These are phyloP conservation scores for Halcyon badia DNA, from an alignment of 2,797 vertebrate genomes.

Conservation along the genomic window DNA sequence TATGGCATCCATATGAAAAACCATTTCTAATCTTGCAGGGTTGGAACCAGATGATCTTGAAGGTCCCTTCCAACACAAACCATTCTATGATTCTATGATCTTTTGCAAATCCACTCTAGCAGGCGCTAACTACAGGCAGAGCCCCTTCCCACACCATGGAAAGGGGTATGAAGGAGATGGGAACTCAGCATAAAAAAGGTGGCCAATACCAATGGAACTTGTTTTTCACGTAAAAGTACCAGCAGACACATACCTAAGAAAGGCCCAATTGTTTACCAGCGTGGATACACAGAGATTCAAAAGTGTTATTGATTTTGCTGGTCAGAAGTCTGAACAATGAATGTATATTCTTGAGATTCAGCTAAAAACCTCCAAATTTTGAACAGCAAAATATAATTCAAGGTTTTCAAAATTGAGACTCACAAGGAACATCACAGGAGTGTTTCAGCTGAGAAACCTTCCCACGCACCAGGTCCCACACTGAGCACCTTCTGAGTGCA, in stretches of 20 bases:
- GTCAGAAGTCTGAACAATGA: neutral
- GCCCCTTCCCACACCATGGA: neutral
- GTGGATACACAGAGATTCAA: neutral
- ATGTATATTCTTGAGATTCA: neutral
- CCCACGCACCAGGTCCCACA: rapidly evolving
- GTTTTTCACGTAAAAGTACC: neutral
- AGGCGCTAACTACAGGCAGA: neutral
- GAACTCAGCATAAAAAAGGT: no score
- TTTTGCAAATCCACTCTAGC: neutral
- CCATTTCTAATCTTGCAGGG: neutral
- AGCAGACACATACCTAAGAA: neutral
- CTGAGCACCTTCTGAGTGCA: neutral
- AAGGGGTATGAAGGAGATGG: rapidly evolving
- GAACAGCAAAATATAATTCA: neutral
- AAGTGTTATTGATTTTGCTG: neutral
- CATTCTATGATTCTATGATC: neutral
- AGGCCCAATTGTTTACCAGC: neutral
- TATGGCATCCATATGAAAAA: neutral
- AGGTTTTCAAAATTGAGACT: neutral
- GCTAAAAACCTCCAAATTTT: neutral
- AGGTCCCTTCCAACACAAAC: no score
- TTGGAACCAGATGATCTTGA: no score
- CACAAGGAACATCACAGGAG: rapidly evolving
- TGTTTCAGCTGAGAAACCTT: neutral
- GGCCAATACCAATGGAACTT: neutral